phyloP scores from a whole-genome alignment of 2,113 vertebrate species.

The Phrynosoma blainvillii region DNA sequence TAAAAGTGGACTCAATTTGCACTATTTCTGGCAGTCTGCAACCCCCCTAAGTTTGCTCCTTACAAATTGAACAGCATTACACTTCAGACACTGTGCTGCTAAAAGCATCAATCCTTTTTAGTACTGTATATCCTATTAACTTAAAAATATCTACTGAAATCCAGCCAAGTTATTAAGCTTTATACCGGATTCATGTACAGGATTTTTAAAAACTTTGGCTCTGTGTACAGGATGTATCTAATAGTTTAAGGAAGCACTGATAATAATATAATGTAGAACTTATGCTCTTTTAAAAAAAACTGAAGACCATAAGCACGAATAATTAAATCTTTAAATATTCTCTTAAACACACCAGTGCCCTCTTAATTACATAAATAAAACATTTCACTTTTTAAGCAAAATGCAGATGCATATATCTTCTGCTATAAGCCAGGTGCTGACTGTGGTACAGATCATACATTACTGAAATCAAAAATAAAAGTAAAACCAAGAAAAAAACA shows the following conservation, averaged over 20 bases:
- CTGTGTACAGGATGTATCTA: slow-evolving; percentile 39
- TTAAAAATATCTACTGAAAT: slow-evolving; percentile 46
- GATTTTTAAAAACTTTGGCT: slow-evolving; percentile 44
- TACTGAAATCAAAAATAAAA: too few species aligned
- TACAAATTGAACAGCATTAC: slow-evolving; percentile 19
- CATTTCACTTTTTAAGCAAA: neutral
- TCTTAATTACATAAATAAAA: neutral
- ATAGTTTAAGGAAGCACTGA: slow-evolving; percentile 35
- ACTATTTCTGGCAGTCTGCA: too few species aligned
- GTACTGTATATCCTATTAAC: slow-evolving; percentile 33
- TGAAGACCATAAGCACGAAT: too few species aligned
- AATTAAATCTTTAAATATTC: neutral
- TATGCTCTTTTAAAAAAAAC: neutral
- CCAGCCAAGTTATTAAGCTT: slow-evolving; percentile 43
- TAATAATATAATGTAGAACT: slow-evolving; percentile 1
- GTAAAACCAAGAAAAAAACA: too few species aligned
- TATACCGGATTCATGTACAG: slow-evolving; percentile 35
- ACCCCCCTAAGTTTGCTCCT: neutral
- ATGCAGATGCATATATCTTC: neutral
- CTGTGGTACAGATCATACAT: too few species aligned
- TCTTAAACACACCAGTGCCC: neutral
- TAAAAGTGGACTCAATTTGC: too few species aligned
- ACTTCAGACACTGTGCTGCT: neutral
- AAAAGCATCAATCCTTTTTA: slow-evolving; percentile 48
- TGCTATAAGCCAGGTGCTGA: too few species aligned